A percentile compares a stretch with the other conserved stretches of the same genome.
Conservation (phyloP, 2,113 vertebrate species). For the Larimichthys polyactis region DNA sequence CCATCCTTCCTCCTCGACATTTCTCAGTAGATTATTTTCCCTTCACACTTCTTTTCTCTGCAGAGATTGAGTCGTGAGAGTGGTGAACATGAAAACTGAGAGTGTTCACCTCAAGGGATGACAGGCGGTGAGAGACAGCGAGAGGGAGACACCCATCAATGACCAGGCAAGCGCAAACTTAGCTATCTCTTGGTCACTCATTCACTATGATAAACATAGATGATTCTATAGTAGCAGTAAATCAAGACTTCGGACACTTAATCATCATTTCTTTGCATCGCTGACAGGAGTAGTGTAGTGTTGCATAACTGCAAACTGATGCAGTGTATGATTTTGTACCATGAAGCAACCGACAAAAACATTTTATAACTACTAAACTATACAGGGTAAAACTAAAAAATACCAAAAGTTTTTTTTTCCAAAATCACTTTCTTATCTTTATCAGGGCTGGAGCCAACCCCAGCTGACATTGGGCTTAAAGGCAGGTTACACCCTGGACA, state of each 20-base stretch:
- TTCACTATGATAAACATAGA: conserved; percentile 3
- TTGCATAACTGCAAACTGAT: neutral
- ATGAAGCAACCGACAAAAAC: neutral
- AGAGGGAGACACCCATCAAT: conserved; percentile 21
- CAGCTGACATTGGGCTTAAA: no score
- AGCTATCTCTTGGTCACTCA: neutral
- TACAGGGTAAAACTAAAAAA: neutral
- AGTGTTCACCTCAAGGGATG: conserved; percentile 58
- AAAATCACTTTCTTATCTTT: no score
- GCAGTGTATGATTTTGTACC: neutral
- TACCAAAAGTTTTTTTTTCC: neutral
- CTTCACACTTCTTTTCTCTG: conserved; percentile 17
- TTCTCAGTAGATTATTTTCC: conserved; percentile 53
- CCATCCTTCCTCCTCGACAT: conserved; percentile 11
- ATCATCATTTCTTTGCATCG: neutral
- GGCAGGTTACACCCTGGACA: no score
- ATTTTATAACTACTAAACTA: neutral
- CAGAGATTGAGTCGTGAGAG: conserved; percentile 34
- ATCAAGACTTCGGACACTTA: neutral
- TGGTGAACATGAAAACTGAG: conserved; percentile 61
- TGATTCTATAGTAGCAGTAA: neutral
- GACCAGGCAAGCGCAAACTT: conserved; percentile 32
- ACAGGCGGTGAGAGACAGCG: conserved; percentile 33
- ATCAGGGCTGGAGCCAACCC: no score
- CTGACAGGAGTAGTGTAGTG: neutral